Base-by-base conservation (phyloP, 2,113 vertebrate species). In the Silurus meridionalis region DNA sequence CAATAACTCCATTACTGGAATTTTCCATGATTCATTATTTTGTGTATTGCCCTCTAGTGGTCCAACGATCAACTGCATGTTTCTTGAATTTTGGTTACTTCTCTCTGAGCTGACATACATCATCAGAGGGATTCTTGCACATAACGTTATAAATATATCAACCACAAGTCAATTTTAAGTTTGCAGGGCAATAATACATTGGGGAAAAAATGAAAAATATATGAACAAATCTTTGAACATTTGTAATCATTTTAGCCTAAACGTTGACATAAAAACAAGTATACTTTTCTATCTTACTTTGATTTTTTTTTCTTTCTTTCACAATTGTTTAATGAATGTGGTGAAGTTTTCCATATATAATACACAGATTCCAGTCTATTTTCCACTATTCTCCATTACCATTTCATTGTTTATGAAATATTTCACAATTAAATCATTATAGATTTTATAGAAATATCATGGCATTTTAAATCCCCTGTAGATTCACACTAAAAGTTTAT, bases 41-140 rank as follows among this genome's bases (percentile, higher is more conserved):
- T 52, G 19, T 5, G 4, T 75, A 37, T n/a, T 75, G 72, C 72
- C 72, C 72, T 75, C 72, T 75, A 75, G 21, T 75, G 72, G 72
- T 75, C 21, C 52, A 53, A 4, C n/a, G 10, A 75, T 77, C 9
- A 77, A 53, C 21, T 77, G 50, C 8, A n/a, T 53, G 14, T 21
- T 74, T 52, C 48, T 74, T 74, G 15, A 37, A 17, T 17, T 71
- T 19, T 71, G 5, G 2, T 50, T 37, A 37, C 1, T 3, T 14
- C 11, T 15, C 0, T n/a, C 19, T 69, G 67, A 69, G 4, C 69
- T 9, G 17, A 15, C 69, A 72, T 72, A 50, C 19, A 1, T 23
- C 5, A 74, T 11, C 71, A 52, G 19, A 74, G 52, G 71, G 46
- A 74, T 74, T 74, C 46, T 21, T 52, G 21, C 8, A 21, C 13